Conservation (phyloP, 2,113 vertebrate genomes). For the Toxotes jaculatrix region DNA sequence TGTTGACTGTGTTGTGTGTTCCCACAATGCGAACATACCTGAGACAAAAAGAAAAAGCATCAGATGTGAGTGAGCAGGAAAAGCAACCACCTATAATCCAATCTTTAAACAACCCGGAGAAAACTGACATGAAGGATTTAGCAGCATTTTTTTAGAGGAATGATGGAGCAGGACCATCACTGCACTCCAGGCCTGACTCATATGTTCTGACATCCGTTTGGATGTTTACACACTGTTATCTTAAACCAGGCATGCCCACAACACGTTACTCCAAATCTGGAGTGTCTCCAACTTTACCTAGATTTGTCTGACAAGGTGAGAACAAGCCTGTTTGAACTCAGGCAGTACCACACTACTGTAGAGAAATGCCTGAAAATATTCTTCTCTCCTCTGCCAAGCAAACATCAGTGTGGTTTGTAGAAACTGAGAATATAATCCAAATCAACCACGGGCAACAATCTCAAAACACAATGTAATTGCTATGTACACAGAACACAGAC, state of each 20-base stretch:
- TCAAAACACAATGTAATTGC: neutral
- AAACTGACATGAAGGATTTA: neutral
- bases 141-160: too few relatives aligned
- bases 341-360: neutral
- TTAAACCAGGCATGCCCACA: neutral
- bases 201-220: too few relatives aligned
- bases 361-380: neutral
- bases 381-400: neutral
- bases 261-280: neutral
- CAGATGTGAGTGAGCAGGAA: neutral
- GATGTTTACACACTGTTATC: too few relatives aligned
- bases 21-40: slow-evolving; percentile 98
- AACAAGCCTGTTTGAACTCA: neutral
- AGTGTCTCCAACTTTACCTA: neutral
- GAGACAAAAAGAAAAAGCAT: slow-evolving; percentile 20
- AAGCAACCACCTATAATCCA: neutral
- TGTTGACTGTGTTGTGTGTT: slow-evolving; percentile 99
- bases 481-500: neutral
- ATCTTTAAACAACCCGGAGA: neutral
- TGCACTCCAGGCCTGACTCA: too few relatives aligned
- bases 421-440: neutral
- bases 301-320: neutral
- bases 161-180: too few relatives aligned
- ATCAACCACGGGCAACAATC: neutral
- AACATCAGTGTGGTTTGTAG: neutral